A percentile compares a stretch with the other conserved stretches of the same genome.
Evolutionary conservation across 2,888 invertebrate species (phyloP).

Genomic region (Flabesymbios commensalis): DNA sequence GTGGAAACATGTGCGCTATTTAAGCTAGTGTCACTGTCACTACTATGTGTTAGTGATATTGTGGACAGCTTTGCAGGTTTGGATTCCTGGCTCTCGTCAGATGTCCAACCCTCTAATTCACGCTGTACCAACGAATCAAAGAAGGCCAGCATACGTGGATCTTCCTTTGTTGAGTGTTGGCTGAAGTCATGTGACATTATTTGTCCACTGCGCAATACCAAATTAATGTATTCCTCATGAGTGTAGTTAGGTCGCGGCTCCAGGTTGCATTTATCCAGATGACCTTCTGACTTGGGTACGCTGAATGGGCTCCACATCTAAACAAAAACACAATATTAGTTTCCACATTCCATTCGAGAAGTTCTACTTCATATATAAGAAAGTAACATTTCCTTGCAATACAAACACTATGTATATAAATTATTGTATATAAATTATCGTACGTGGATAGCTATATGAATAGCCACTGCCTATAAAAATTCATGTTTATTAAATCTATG

Average conservation of each 20-base stretch:
- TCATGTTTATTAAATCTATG: no score
- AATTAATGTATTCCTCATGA: conserved; percentile 76
- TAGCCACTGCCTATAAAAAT: no score
- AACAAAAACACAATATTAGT: neutral
- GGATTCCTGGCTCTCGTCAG: conserved; percentile 36
- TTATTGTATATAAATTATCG: neutral
- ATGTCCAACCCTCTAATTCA: conserved; percentile 74
- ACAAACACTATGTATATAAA: neutral
- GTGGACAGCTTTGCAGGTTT: neutral
- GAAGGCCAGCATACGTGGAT: conserved; percentile 95
- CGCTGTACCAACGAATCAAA: conserved; percentile 91
- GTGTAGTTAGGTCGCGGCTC: neutral
- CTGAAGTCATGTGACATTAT: conserved; percentile 81
- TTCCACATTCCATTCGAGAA: neutral
- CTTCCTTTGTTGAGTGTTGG: conserved; percentile 80
- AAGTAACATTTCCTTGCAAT: neutral
- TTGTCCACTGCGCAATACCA: conserved; percentile 79
- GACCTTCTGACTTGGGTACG: conserved; percentile 61
- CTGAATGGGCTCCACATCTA: conserved; percentile 82
- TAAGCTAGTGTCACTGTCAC: no score
- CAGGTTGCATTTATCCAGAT: conserved; percentile 25
- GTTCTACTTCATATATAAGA: neutral
- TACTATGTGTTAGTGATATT: no score
- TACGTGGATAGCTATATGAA: no score
- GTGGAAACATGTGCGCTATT: no score